Evolutionary conservation across 2,797 vertebrate species (phyloP).

Genomic region (Rhinogobio ventralis): DNA sequence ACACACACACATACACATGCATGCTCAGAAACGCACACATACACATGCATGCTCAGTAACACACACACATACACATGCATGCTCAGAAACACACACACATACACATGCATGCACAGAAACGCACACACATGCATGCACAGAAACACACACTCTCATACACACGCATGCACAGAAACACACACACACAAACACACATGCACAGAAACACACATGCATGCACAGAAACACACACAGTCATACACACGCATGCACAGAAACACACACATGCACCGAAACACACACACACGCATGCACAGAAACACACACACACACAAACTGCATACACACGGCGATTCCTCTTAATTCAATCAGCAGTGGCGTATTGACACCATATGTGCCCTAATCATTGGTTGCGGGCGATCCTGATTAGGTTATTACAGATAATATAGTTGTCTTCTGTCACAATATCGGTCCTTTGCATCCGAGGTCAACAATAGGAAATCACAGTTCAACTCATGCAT

Average conservation of each 20-base stretch:
- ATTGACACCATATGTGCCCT: slow-evolving; percentile 74
- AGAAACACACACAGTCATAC: no score
- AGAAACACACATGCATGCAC: background rate
- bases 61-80: no score
- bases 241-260: no score
- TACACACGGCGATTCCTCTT: slow-evolving; percentile 64
- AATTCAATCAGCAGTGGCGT: slow-evolving; percentile 74
- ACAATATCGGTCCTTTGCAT: slow-evolving; percentile 77
- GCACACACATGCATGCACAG: no score
- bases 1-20: no score
- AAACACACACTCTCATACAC: no score
- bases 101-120: no score
- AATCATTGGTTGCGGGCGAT: slow-evolving; percentile 75
- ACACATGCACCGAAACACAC: no score
- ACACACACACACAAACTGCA: slow-evolving; percentile 27
- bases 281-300: background rate
- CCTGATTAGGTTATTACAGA: slow-evolving; percentile 83
- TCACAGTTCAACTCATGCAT: slow-evolving; percentile 80
- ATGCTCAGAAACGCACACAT: no score
- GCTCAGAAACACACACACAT: no score
- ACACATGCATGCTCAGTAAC: no score
- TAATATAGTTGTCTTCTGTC: slow-evolving; percentile 83
- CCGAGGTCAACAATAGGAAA: slow-evolving; percentile 82
- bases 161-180: no score
- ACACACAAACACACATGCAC: background rate